phyloP scores from a whole-genome alignment of 2,797 vertebrate species.

The Pachyuromys duprasi region DNA sequence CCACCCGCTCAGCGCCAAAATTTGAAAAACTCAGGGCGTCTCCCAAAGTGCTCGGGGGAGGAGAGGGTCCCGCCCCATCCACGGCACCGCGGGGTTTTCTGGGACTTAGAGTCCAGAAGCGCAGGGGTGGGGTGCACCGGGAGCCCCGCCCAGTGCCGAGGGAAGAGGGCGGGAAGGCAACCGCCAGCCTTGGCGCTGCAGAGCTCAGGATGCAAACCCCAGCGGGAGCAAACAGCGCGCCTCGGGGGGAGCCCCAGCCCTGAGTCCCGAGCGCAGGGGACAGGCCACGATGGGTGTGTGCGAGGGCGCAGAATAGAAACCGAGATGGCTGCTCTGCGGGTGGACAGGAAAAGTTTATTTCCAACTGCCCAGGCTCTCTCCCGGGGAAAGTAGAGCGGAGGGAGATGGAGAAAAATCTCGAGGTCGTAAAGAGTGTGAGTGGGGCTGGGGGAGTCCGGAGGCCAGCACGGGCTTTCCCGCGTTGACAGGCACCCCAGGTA shows the following conservation, averaged over 20 bases:
- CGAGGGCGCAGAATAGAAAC: not conserved
- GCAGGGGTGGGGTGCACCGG: not conserved
- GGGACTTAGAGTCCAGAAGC: conserved; percentile 76
- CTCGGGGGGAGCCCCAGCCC: not conserved
- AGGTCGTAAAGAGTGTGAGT: not conserved
- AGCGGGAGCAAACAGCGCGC: no score
- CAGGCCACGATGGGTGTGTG: not conserved
- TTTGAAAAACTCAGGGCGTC: conserved; percentile 68
- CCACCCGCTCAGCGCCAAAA: conserved; percentile 64
- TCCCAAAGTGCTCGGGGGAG: not conserved
- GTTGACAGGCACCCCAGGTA: not conserved
- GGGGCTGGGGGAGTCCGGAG: not conserved
- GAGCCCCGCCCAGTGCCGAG: not conserved
- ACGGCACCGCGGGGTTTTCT: conserved; percentile 51
- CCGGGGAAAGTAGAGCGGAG: no score
- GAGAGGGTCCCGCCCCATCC: conserved; percentile 15
- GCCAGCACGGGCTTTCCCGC: no score
- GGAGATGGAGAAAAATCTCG: no score
- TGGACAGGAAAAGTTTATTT: not conserved
- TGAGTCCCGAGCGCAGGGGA: not conserved
- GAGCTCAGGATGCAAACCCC: not conserved
- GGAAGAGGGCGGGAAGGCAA: not conserved
- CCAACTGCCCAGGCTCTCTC: not conserved
- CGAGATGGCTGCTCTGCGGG: not conserved
- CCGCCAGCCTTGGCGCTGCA: not conserved